phyloP scores from a whole-genome alignment of 2,888 invertebrate species.

The Meteorus colon region DNA sequence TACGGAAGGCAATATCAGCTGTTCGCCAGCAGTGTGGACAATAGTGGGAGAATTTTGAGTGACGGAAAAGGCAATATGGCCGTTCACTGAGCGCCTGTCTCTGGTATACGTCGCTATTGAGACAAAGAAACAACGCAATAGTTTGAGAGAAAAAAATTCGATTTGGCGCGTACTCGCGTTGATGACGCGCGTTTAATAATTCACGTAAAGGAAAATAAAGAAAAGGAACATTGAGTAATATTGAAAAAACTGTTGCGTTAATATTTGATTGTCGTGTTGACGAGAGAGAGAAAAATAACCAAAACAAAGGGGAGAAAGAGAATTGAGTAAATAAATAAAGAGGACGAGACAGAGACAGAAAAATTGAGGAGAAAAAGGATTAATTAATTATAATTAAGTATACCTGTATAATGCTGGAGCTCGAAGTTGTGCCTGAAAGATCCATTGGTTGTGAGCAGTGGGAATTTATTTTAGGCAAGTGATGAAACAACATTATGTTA shows the following conservation, averaged over 20 bases:
- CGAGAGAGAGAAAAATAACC: not conserved
- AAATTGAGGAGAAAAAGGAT: slow-evolving; percentile 26
- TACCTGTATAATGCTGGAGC: slow-evolving; percentile 86
- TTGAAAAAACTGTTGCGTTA: slow-evolving; percentile 43
- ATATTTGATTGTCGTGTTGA: not conserved
- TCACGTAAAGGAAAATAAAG: not conserved
- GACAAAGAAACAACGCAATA: slow-evolving; percentile 71
- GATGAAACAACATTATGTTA: slow-evolving; percentile 55
- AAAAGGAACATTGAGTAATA: not conserved
- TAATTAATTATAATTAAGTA: slow-evolving; percentile 8
- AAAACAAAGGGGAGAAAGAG: not conserved
- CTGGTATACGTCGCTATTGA: slow-evolving; percentile 60
- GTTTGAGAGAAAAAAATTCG: slow-evolving; percentile 55
- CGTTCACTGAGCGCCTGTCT: slow-evolving; percentile 67
- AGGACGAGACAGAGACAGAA: slow-evolving; percentile 35
- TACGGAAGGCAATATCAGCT: slow-evolving; percentile 65
- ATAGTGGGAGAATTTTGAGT: slow-evolving; percentile 49
- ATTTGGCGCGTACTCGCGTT: slow-evolving; percentile 54
- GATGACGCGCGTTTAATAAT: slow-evolving; percentile 42
- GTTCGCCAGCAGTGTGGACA: slow-evolving; percentile 65
- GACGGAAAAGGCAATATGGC: slow-evolving; percentile 72
- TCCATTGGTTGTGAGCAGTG: slow-evolving; percentile 97
- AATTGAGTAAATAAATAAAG: not conserved
- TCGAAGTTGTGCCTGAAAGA: slow-evolving; percentile 96
- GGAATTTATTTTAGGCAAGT: slow-evolving; percentile 96